phyloP scores from a whole-genome alignment of 1,140 invertebrate genomes.

The Drosophila malerkotliana region DNA sequence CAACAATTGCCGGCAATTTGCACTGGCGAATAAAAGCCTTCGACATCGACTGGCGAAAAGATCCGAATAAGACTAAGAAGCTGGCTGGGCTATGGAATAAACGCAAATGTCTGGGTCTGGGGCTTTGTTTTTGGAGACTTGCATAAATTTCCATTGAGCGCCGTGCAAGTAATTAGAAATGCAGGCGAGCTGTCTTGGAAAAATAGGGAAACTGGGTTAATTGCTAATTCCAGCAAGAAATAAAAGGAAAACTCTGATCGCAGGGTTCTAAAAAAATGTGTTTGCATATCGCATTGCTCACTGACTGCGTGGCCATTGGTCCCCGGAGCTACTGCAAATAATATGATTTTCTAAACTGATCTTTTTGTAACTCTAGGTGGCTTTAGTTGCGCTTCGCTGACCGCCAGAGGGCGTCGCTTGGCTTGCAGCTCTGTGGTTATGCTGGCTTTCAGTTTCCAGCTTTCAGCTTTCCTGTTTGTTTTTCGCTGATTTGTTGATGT shows the following conservation, averaged over 20 bases:
- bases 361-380: not conserved
- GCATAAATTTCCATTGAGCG: constrained; percentile 63
- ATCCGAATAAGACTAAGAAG: constrained; percentile 19
- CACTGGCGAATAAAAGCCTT: constrained; percentile 26
- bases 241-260: not conserved
- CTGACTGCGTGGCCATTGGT: too few relatives aligned
- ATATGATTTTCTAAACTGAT: not conserved
- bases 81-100: not conserved
- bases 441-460: constrained; percentile 8
- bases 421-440: constrained; percentile 35
- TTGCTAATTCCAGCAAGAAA: constrained; percentile 26
- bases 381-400: constrained; percentile 35
- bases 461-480: constrained; percentile 25
- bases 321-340: too few relatives aligned
- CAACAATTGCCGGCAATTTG: constrained; percentile 76
- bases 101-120: not conserved
- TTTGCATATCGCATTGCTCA: too few relatives aligned
- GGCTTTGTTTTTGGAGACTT: constrained; percentile 11
- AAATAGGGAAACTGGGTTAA: constrained; percentile 33
- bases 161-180: constrained; percentile 64
- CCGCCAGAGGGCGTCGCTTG: constrained; percentile 30
- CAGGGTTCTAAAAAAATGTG: too few relatives aligned
- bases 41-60: constrained; percentile 29
- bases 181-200: constrained; percentile 11
- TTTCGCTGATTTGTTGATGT: constrained; percentile 1